Evolutionary conservation across 1,140 invertebrate species (phyloP), one percentile per base, ranked within the genome.

Genomic region (Drosophila virilis): DNA sequence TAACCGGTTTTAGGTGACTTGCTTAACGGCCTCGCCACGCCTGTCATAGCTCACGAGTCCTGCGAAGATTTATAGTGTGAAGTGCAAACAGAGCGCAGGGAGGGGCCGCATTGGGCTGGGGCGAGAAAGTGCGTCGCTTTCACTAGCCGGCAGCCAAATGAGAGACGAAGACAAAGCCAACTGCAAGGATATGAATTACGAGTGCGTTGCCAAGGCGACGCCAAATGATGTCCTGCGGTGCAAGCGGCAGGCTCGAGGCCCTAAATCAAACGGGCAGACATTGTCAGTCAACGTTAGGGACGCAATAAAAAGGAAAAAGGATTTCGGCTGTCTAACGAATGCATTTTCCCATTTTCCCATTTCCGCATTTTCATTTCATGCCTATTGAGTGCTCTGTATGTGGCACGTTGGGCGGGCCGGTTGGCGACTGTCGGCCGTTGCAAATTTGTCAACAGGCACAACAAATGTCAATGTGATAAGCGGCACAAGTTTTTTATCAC

Each of bases 401-500:
- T 33, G 43, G 6, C 22, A 22, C 22, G 22, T 0, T 22, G 22
- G 42, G 42, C 42, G 32, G 28, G 43, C 15, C n/a, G 43, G 32
- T 12, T 17, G 17, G 59, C 37, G 45, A 13, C 64, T 42, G 37
- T 62, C 57, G 38, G 32, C 68, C 83, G 62, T 88, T 70, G 69
- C 84, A 71, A 88, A 86, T 86, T 86, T 86, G 83, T 86, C 83
- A 86, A 72, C 72, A 64, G 45, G 77, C 72, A 67, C 68, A 46
- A 67, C 77, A 80, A 86, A 77, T 88, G 83, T 79, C 79, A 88
- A 52, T 61, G 62, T 70, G 83, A 86, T 86, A 86, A 88, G 83
- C 83, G 83, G 55, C 50, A 70, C 83, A 65, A 78, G 46, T 78
- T 88, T 78, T 82, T 86, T 48, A 88, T 86, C 82, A 70, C 54